A percentile compares a stretch with the other conserved stretches of the same genome.
phyloP scores from a whole-genome alignment of 1,140 invertebrate genomes.

The Archivesica marissinica region DNA sequence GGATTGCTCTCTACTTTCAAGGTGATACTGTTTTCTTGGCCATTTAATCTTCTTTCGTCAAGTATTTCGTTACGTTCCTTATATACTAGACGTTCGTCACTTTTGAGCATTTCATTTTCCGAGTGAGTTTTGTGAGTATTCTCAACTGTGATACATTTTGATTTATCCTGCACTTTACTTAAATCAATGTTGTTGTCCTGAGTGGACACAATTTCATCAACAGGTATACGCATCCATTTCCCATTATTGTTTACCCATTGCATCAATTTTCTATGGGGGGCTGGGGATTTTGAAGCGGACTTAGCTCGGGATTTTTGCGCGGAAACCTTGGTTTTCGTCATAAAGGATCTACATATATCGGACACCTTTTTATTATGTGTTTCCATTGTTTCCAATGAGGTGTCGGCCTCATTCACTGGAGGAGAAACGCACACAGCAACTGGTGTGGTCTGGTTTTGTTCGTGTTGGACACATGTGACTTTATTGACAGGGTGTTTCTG shows the following conservation, averaged over 20 bases:
- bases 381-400: background rate
- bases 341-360: slow-evolving; percentile 47
- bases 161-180: background rate
- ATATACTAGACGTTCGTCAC: too few relatives aligned
- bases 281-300: slow-evolving; percentile 12
- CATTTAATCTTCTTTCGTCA: too few relatives aligned
- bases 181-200: background rate
- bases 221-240: slow-evolving; percentile 53
- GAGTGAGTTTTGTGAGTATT: too few relatives aligned
- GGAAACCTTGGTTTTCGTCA: slow-evolving; percentile 37
- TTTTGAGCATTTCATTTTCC: too few relatives aligned
- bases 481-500: background rate
- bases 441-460: slow-evolving; percentile 7
- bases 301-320: background rate
- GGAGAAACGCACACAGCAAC: background rate
- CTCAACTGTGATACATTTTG: too few relatives aligned
- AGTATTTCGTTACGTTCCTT: too few relatives aligned
- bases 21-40: too few relatives aligned
- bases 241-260: slow-evolving; percentile 54
- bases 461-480: slow-evolving; percentile 20
- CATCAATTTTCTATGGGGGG: slow-evolving; percentile 52
- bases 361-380: slow-evolving; percentile 37
- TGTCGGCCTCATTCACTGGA: background rate
- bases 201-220: slow-evolving; percentile 18
- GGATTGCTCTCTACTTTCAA: too few relatives aligned